Conservation (phyloP, 2,888 invertebrate species). For the Himalopsyche kuldschensis region DNA sequence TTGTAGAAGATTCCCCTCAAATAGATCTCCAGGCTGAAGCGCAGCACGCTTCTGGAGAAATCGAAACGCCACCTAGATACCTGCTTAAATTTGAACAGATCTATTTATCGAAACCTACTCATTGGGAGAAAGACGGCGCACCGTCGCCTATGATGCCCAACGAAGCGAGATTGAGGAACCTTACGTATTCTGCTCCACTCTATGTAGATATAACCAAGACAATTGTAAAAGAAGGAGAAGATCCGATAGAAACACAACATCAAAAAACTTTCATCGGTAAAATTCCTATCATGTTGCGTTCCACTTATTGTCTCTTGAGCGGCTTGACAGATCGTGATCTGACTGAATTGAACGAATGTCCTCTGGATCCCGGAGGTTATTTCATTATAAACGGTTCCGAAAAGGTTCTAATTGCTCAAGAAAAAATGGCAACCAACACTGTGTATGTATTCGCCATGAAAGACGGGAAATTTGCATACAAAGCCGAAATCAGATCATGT, state of each 20-base stretch:
- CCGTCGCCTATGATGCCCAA: slow-evolving; percentile 99
- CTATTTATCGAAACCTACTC: slow-evolving; percentile 98
- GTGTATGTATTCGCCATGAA: slow-evolving; percentile 99
- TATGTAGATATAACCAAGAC: slow-evolving; percentile 99
- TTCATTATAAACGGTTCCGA: slow-evolving; percentile 99
- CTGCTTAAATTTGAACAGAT: slow-evolving; percentile 98
- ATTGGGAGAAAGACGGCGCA: slow-evolving; percentile 99
- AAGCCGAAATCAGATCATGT: slow-evolving; percentile 93
- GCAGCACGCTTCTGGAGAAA: slow-evolving; percentile 91
- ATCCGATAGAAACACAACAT: slow-evolving; percentile 81
- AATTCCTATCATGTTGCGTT: slow-evolving; percentile 99
- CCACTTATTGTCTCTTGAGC: slow-evolving; percentile 93
- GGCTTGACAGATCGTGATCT: slow-evolving; percentile 98
- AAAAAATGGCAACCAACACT: slow-evolving; percentile 99
- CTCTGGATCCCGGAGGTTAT: slow-evolving; percentile 98
- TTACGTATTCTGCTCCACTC: slow-evolving; percentile 97
- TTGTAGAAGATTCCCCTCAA: slow-evolving; percentile 98
- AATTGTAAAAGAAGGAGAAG: slow-evolving; percentile 86
- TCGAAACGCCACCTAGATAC: slow-evolving; percentile 90
- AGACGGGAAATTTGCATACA: slow-evolving; percentile 98
- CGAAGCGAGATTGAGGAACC: slow-evolving; percentile 93
- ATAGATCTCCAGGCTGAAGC: slow-evolving; percentile 98
- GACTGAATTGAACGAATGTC: slow-evolving; percentile 98
- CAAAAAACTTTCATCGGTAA: slow-evolving; percentile 80
- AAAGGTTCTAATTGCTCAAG: slow-evolving; percentile 97